Evolutionary conservation across 2,888 invertebrate genomes (phyloP), one percentile per base, ranked within the genome.

Genomic region (Scelioninae gen. 1): DNA sequence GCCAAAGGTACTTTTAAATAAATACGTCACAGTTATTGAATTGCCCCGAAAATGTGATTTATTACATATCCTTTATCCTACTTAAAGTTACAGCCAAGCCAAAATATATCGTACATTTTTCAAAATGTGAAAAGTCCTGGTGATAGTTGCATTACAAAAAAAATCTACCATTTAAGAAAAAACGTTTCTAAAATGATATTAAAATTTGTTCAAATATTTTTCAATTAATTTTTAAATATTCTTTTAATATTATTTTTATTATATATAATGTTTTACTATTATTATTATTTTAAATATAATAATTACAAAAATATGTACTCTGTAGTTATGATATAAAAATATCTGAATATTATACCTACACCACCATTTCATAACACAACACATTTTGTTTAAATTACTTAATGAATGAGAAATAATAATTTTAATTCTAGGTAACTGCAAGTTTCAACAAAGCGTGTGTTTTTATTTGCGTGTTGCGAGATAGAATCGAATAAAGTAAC

Each of bases 401-500:
- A 45, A 45, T 34, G 34, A 45, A 3, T 13, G n/a, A 13, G 13
- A 5, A 4, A 13, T 4, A 45, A 45, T 45, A 15, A 45, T 13
- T 13, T 45, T 3, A 45, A 45, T 45, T n/a, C n/a, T 13, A 45
- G n/a, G 10, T 6, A 3, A 45, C 11, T 8, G 6, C 7, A 3
- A 49, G 34, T 23, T 32, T n/a, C 34, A 31, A 11, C 9, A 7
- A 29, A 45, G 51, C 40, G 29, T 51, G 31, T 7, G 51, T 56
- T 56, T 66, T 75, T 58, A 63, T 63, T 15, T 60, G 10, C n/a
- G 51, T 23, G 13, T 10, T 11, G 32, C 13, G 15, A 60, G 58
- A 40, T 32, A 31, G 40, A 86, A 86, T 85, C 58, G 69, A 85
- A 87, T 83, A 83, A 74, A 85, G 83, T 85, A 86, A 82, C 85